These are phyloP conservation scores for Listronotus bonariensis DNA, from an alignment of 1,140 invertebrate species.

Conservation along the genomic window DNA sequence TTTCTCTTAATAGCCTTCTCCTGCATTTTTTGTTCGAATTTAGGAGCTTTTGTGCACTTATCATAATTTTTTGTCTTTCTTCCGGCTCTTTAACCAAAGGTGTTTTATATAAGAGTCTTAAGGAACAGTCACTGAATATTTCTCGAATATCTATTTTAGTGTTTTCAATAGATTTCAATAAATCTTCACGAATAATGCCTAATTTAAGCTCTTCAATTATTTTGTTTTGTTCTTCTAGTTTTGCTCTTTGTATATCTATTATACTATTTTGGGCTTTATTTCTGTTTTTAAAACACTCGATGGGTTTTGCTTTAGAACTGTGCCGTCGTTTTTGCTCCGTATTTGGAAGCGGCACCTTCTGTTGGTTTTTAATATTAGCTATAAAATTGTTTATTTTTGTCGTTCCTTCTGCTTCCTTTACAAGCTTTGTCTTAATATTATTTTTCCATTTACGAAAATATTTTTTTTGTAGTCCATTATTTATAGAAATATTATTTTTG, in stretches of 20 bases:
- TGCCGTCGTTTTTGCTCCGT: not conserved
- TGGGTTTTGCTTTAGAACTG: constrained; percentile 4
- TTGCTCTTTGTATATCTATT: constrained; percentile 65
- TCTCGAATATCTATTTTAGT: constrained; percentile 63
- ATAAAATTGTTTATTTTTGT: constrained; percentile 38
- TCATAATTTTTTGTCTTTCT: constrained; percentile 59
- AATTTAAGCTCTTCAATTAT: constrained; percentile 67
- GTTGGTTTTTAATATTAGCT: constrained; percentile 29
- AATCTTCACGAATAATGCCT: constrained; percentile 64
- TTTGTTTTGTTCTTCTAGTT: constrained; percentile 66
- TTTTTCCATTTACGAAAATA: constrained; percentile 35
- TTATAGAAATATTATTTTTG: no score
- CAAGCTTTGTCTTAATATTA: not conserved
- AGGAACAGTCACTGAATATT: constrained; percentile 62
- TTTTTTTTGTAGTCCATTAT: constrained; percentile 11
- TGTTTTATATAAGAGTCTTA: constrained; percentile 52
- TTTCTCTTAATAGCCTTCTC: constrained; percentile 64
- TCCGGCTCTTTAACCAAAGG: constrained; percentile 53
- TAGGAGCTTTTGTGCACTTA: constrained; percentile 58
- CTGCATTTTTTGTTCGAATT: constrained; percentile 68
- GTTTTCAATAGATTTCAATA: constrained; percentile 61
- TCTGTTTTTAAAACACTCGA: constrained; percentile 49
- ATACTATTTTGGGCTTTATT: constrained; percentile 67
- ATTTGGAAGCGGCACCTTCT: not conserved
- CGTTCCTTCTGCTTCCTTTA: not conserved